Percentiles rank a stretch among this genome's conserved stretches.
Evolutionary conservation across 30 jellyfish, hydroid and myxozoan species (phyloP).

Genomic region (Mastigias papua): DNA sequence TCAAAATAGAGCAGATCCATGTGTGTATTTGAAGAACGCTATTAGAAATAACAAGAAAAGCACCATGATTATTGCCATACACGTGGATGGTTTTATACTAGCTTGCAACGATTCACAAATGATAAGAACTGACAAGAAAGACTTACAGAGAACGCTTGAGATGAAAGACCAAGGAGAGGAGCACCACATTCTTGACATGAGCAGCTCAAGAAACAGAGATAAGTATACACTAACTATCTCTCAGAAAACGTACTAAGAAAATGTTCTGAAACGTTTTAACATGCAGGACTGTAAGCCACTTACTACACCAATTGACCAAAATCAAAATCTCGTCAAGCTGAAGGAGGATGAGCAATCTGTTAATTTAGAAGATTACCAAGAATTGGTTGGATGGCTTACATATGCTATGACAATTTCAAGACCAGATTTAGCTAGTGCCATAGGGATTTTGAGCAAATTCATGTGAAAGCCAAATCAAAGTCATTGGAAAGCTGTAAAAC

Average conservation of each 20-base stretch:
- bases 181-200: slow-evolving; percentile 47
- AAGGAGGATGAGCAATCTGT: too few relatives aligned
- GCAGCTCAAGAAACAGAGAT: slow-evolving; percentile 61
- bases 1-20: slow-evolving; percentile 43
- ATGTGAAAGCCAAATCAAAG: too few relatives aligned
- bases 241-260: slow-evolving; percentile 25
- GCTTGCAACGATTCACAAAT: slow-evolving; percentile 25
- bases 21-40: slow-evolving; percentile 15
- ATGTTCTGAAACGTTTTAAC: slow-evolving; percentile 51
- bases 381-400: too few relatives aligned
- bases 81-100: slow-evolving; percentile 20
- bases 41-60: slow-evolving; percentile 37
- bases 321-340: too few relatives aligned
- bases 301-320: slow-evolving; percentile 44
- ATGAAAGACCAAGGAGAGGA: slow-evolving; percentile 55
- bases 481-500: too few relatives aligned
- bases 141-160: slow-evolving; percentile 33
- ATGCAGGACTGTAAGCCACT: slow-evolving; percentile 44
- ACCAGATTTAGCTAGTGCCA: too few relatives aligned
- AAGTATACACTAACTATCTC: slow-evolving; percentile 38
- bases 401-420: too few relatives aligned
- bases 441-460: too few relatives aligned
- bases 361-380: too few relatives aligned
- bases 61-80: slow-evolving; percentile 25
- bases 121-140: slow-evolving; percentile 50